Evolutionary conservation across 2,888 invertebrate genomes (phyloP), one percentile per base, ranked within the genome.

Genomic region (Philaethria dido): DNA sequence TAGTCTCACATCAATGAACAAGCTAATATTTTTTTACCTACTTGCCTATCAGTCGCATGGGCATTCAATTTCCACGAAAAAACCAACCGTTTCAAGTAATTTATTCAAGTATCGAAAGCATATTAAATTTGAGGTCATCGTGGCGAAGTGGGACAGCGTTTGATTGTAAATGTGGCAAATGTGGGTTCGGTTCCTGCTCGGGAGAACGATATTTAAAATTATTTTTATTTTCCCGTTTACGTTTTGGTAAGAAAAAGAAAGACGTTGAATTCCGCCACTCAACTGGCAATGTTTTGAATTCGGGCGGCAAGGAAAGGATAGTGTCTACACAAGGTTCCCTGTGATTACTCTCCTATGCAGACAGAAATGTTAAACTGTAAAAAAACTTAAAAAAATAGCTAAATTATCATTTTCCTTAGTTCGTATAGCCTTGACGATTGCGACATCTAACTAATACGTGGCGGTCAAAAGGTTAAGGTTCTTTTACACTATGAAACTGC

Each of bases 401-500:
- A 6, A 29, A 29, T 9, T 36, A 36, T 9, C 11, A 13, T 1
- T 13, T 39, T 39, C 1, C 3, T 13, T 39, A 13, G 3, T 8
- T 33, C n/a, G 33, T 13, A 33, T 9, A 52, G 16, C 29, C 16
- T 52, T 52, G 16, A 11, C 52, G 29, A 16, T 50, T 29, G n/a
- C 14, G 25, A 50, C 29, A 52, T 52, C n/a, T 50, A 44, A 44
- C 13, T 29, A 29, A 29, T 0, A 1, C 16, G 0, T 3, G 52
- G 11, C 29, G 16, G 52, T 52, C 52, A 52, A 25, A 50, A 29
- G 52, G n/a, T 16, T 52, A 16, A 29, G 16, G 16, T 52, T 33
- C 29, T 50, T 52, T 4, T 11, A 11, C 4, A 29, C 29, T 52
- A 52, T 16, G 6, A 4, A 52, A 33, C n/a, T 11, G 29, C 22